Conservation (phyloP, 2,113 vertebrate species). For the Salminus brasiliensis region DNA sequence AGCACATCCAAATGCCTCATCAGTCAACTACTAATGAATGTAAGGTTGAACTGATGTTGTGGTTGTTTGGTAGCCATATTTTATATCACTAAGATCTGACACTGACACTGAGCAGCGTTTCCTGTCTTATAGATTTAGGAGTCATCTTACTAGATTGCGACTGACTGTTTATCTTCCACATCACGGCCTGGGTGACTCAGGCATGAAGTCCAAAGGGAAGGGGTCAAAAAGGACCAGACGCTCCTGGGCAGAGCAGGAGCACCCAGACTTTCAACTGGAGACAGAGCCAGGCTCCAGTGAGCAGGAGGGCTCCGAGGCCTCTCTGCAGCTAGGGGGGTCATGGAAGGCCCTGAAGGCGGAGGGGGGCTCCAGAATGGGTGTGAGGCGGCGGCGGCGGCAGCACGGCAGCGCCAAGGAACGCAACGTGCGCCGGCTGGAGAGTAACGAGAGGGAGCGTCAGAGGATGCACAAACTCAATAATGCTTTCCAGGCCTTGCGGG, state of each 20-base stretch:
- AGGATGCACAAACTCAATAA: conserved; percentile 99
- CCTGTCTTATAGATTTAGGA: neutral
- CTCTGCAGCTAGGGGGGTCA: conserved; percentile 68
- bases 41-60: neutral
- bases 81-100: neutral
- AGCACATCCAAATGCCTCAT: too few relatives aligned
- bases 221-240: conserved; percentile 75
- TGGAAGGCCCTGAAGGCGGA: conserved; percentile 58
- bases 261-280: conserved; percentile 70
- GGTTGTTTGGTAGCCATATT: neutral
- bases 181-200: conserved; percentile 52
- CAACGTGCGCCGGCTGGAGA: conserved; percentile 89
- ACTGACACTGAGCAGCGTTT: neutral
- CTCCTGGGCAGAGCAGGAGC: conserved; percentile 63
- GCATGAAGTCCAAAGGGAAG: conserved; percentile 92
- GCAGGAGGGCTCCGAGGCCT: conserved; percentile 79
- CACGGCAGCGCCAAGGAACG: conserved; percentile 77
- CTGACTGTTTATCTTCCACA: neutral
- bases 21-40: too few relatives aligned
- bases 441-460: conserved; percentile 94
- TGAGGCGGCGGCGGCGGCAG: conserved; percentile 64
- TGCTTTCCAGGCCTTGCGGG: conserved; percentile 92
- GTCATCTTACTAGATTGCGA: neutral
- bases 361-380: neutral
- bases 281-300: conserved; percentile 74